Percentiles rank a stretch among this genome's conserved stretches.
phyloP scores from a whole-genome alignment of 1,140 invertebrate genomes.

The Diorhabda carinulata region DNA sequence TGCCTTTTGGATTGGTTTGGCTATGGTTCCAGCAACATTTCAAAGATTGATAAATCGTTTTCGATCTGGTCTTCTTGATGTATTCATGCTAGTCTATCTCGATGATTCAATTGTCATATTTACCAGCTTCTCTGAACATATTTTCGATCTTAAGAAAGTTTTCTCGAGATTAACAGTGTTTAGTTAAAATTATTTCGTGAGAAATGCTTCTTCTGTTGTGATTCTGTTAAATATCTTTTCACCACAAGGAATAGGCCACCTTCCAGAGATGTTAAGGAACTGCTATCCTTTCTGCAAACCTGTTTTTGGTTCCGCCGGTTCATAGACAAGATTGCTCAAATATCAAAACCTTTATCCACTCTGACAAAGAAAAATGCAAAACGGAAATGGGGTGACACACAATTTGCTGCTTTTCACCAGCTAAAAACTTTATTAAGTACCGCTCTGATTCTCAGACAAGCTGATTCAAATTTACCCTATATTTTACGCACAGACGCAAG shows the following conservation, averaged over 20 bases:
- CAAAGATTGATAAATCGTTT: too few relatives aligned
- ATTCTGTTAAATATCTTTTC: neutral
- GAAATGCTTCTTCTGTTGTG: neutral
- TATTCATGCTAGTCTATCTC: neutral
- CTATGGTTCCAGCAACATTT: too few relatives aligned
- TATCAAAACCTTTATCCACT: slow-evolving; percentile 22
- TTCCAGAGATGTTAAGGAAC: neutral
- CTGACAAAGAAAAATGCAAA: slow-evolving; percentile 38
- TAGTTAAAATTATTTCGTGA: too few relatives aligned
- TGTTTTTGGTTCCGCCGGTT: slow-evolving; percentile 28
- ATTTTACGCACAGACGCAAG: slow-evolving; percentile 25
- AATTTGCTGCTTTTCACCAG: slow-evolving; percentile 36
- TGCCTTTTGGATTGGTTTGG: too few relatives aligned
- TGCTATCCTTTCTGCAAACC: slow-evolving; percentile 20
- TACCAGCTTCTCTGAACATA: neutral
- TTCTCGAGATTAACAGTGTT: neutral
- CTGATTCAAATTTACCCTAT: slow-evolving; percentile 9
- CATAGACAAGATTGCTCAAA: slow-evolving; percentile 20
- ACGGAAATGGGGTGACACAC: slow-evolving; percentile 39
- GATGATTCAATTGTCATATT: neutral
- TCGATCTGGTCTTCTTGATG: too few relatives aligned
- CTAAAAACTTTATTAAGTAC: slow-evolving; percentile 26
- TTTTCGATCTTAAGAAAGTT: neutral
- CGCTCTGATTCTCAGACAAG: slow-evolving; percentile 17
- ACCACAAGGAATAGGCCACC: neutral